Evolutionary conservation across 2,113 vertebrate genomes (phyloP).

Genomic region (Cyanoliseus patagonus): DNA sequence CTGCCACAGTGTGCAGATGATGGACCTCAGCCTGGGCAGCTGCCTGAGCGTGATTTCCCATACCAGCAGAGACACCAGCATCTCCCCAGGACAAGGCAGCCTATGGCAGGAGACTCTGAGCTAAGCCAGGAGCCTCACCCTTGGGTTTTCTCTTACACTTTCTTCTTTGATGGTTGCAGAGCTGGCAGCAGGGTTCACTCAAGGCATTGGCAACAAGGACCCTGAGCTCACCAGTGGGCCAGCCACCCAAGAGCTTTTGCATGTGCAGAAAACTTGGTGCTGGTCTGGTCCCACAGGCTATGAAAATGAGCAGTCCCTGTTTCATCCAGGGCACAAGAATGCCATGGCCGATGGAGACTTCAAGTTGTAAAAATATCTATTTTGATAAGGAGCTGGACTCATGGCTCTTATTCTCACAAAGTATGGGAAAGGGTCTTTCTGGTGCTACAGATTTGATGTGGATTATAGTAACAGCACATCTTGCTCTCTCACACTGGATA

Average conservation of each 20-base stretch:
- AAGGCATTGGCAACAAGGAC: accelerated
- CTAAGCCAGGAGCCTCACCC: not conserved
- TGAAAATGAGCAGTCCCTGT: accelerated
- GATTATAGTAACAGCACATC: not conserved
- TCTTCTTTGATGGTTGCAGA: not conserved
- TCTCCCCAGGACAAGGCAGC: not conserved
- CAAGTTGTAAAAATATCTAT: accelerated
- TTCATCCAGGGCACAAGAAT: not conserved
- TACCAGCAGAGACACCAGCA: not conserved
- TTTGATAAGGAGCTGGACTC: not conserved
- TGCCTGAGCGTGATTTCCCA: not conserved
- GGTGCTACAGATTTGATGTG: not conserved
- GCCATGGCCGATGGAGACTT: not conserved
- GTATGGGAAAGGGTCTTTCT: not conserved
- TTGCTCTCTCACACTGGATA: not conserved
- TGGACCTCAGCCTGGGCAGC: not conserved
- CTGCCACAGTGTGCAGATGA: not conserved
- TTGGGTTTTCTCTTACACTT: accelerated
- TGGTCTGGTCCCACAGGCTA: not conserved
- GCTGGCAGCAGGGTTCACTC: not conserved
- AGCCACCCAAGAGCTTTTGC: not conserved
- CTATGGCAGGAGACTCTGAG: not conserved
- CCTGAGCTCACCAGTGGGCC: accelerated
- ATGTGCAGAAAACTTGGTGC: not conserved
- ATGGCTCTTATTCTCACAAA: accelerated